phyloP scores from a whole-genome alignment of 2,113 vertebrate genomes.

The Pterocles gutturalis region DNA sequence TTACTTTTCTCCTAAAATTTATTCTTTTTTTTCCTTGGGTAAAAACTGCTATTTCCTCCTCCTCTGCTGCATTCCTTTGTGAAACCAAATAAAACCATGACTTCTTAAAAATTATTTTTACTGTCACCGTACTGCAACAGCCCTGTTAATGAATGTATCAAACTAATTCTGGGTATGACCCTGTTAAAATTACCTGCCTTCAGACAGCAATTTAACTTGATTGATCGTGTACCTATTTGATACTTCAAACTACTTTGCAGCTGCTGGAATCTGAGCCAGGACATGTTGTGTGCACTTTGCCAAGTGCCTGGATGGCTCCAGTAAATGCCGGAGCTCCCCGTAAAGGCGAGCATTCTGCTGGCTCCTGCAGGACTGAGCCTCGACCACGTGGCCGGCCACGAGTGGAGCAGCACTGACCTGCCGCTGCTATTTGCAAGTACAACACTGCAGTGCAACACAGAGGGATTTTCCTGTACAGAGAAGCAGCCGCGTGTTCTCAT shows the following conservation, averaged over 20 bases:
- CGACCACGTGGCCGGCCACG: accelerated
- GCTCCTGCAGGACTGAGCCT: not conserved
- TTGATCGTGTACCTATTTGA: not conserved
- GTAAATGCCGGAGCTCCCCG: not conserved
- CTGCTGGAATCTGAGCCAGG: not conserved
- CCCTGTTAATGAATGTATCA: not conserved
- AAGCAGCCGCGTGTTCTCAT: accelerated
- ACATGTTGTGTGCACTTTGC: accelerated
- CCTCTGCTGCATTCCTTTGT: not conserved
- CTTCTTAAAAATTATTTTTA: not conserved
- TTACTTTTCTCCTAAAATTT: not conserved
- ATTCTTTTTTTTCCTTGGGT: not conserved
- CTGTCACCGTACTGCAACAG: not conserved
- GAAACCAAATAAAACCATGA: not conserved
- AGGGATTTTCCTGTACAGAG: not conserved
- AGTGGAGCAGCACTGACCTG: not conserved
- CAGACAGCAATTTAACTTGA: not conserved
- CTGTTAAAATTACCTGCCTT: not conserved
- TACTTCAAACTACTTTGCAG: not conserved
- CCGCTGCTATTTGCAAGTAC: accelerated
- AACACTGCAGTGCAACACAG: not conserved
- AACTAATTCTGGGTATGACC: not conserved
- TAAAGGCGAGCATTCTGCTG: not conserved
- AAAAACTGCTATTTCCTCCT: not conserved
- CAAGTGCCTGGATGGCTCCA: not conserved